These are phyloP conservation scores for Aethes cnicana DNA, from an alignment of 2,888 invertebrate species.

Conservation along the genomic window DNA sequence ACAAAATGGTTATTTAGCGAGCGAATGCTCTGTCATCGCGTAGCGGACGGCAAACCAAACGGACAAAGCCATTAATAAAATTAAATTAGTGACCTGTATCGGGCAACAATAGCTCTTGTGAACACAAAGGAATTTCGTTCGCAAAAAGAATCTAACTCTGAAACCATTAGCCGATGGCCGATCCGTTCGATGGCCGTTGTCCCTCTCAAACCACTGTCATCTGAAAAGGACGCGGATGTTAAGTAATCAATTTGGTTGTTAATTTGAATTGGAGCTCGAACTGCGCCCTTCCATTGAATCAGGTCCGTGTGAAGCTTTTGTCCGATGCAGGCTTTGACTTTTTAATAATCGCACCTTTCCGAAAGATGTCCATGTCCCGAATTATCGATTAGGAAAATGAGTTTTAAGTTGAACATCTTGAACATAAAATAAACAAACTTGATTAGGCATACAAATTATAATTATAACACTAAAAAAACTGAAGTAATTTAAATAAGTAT, in stretches of 20 bases:
- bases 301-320: slow-evolving; percentile 2
- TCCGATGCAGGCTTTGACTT: slow-evolving; percentile 2
- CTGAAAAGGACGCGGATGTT: slow-evolving; percentile 15
- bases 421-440: too few relatives aligned
- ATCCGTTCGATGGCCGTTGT: slow-evolving; percentile 16
- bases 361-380: slow-evolving; percentile 1
- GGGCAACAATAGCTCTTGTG: slow-evolving; percentile 56
- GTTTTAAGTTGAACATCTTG: too few relatives aligned
- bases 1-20: background rate
- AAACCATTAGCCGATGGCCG: slow-evolving; percentile 32
- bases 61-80: slow-evolving; percentile 60
- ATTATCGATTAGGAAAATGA: too few relatives aligned
- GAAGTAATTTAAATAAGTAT: background rate
- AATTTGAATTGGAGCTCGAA: slow-evolving; percentile 10
- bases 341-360: background rate
- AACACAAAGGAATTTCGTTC: slow-evolving; percentile 47
- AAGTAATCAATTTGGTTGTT: slow-evolving; percentile 26
- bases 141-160: slow-evolving; percentile 38
- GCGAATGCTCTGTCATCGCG: slow-evolving; percentile 28
- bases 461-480: too few relatives aligned
- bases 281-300: slow-evolving; percentile 8
- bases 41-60: slow-evolving; percentile 41
- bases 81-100: slow-evolving; percentile 61
- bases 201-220: slow-evolving; percentile 12
- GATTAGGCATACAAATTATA: too few relatives aligned